Percentiles rank a stretch among this genome's conserved stretches.
phyloP scores from a whole-genome alignment of 2,113 vertebrate species.

The Protomyctophum bolini region DNA sequence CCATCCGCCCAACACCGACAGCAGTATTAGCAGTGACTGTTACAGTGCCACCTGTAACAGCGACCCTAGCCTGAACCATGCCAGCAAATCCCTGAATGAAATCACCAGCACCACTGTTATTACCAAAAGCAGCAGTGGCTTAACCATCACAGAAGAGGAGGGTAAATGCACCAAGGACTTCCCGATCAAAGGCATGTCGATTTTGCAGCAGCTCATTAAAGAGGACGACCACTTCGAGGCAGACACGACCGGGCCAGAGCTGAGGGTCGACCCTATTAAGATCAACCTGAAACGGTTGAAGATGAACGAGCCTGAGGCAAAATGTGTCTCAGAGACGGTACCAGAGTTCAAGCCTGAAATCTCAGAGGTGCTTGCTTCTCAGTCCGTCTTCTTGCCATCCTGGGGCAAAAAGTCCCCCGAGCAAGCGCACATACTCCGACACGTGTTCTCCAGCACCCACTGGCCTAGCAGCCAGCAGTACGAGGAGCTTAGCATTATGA shows the following conservation, averaged over 20 bases:
- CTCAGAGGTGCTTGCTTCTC: constrained; percentile 60
- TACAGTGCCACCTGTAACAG: constrained; percentile 51
- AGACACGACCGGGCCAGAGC: constrained; percentile 70
- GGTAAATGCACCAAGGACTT: constrained; percentile 72
- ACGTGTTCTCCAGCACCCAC: constrained; percentile 89
- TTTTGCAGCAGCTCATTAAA: constrained; percentile 72
- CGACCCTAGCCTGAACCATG: constrained; percentile 62
- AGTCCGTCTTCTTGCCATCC: constrained; percentile 55
- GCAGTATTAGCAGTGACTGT: constrained; percentile 59
- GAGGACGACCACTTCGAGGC: constrained; percentile 74
- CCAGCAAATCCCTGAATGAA: constrained; percentile 71
- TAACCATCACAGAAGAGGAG: constrained; percentile 71
- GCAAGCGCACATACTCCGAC: constrained; percentile 89
- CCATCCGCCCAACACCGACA: constrained; percentile 48
- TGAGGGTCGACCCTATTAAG: constrained; percentile 90
- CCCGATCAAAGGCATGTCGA: constrained; percentile 72
- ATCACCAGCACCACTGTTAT: constrained; percentile 76
- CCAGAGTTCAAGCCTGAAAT: constrained; percentile 68
- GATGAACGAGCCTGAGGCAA: constrained; percentile 83
- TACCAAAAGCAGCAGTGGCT: constrained; percentile 60
- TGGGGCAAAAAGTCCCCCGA: constrained; percentile 87
- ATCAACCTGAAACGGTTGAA: constrained; percentile 91
- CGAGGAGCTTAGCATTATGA: constrained; percentile 84
- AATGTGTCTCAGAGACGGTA: constrained; percentile 45
- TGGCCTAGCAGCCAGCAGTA: constrained; percentile 91